Conservation (phyloP, 2,797 vertebrate genomes). For the Ficedula albicollis region DNA sequence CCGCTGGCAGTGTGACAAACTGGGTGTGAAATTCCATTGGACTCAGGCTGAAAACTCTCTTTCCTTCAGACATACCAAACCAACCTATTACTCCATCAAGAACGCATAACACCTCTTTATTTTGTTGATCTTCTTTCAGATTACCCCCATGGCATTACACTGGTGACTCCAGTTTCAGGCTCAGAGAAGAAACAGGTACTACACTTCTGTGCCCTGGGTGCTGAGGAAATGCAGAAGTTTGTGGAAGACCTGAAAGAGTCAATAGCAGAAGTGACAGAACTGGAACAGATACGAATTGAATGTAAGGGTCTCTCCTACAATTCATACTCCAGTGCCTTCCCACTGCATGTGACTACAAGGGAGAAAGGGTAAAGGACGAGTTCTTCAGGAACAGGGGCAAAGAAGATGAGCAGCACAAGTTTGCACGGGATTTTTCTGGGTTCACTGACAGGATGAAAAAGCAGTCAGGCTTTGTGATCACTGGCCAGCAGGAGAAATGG, state of each 20-base stretch:
- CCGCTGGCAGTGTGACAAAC: background rate
- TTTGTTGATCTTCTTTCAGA: constrained; percentile 76
- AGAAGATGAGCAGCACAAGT: background rate
- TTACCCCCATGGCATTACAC: constrained; percentile 95
- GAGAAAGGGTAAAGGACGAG: background rate
- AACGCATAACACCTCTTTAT: background rate
- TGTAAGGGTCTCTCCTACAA: constrained; percentile 80
- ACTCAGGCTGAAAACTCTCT: background rate
- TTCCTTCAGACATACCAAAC: background rate
- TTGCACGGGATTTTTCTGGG: background rate
- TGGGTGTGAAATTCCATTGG: background rate
- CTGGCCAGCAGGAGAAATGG: background rate
- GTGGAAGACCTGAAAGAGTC: constrained; percentile 97
- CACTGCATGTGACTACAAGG: background rate
- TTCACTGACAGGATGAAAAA: background rate
- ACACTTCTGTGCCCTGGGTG: constrained; percentile 94
- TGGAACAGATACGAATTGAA: constrained; percentile 98
- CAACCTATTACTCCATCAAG: background rate
- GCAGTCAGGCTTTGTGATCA: background rate
- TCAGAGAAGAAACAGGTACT: constrained; percentile 97
- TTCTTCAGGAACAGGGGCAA: background rate
- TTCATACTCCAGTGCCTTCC: background rate
- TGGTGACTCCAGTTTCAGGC: constrained; percentile 92
- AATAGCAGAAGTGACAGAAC: constrained; percentile 96
- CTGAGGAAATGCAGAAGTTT: constrained; percentile 96